Base-by-base conservation (phyloP, 2,797 vertebrate genomes). In the Acipenser transmontanus region DNA sequence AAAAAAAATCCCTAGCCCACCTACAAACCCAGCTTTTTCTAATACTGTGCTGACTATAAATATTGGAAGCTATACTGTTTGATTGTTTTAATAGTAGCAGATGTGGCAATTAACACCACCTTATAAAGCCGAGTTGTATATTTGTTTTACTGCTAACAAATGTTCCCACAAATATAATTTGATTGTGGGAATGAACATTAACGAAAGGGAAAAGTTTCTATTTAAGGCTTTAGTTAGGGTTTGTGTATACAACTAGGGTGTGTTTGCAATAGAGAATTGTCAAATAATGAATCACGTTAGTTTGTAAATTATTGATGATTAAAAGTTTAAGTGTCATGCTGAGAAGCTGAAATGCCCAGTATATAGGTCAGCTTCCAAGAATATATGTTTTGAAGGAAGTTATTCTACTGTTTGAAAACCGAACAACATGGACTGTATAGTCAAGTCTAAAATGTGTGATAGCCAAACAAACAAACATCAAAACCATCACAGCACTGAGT, bases 81-180 rank as follows among this genome's bases (percentile, higher is more conserved):
- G 86, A 87, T 90, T 89, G 86, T 91, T 92, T 90, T 88, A 89
- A 89, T 87, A 89, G 86, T 80, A 88, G 77, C 87, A 91, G 87
- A 92, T 92, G 87, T 89, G 84, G 85, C 83, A 86, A 89, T 91
- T 92, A 91, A 89, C 89, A 89, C 85, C 85, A 84, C 84, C 81
- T 86, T 89, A 84, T 88, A 89, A 89, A 88, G 82, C 76, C 66
- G 70, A 72, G 71, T 81, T 83, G 87, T 87, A 75, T 91, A 89
- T 92, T 89, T 90, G 84, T 87, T 89, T 91, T 88, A 89, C 79
- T 78, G 82, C 85, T 85, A 85, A 88, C 89, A 90, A 88, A 89
- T 88, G 87, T 90, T 90, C 85, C 85, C 87, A 86, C 85, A 89
- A 90, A 89, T 89, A 86, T 84, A 78, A 81, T 77, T 78, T 88